Percentiles rank a stretch among this genome's conserved stretches.
phyloP scores from a whole-genome alignment of 2,797 vertebrate genomes.

The Zalophus californianus region DNA sequence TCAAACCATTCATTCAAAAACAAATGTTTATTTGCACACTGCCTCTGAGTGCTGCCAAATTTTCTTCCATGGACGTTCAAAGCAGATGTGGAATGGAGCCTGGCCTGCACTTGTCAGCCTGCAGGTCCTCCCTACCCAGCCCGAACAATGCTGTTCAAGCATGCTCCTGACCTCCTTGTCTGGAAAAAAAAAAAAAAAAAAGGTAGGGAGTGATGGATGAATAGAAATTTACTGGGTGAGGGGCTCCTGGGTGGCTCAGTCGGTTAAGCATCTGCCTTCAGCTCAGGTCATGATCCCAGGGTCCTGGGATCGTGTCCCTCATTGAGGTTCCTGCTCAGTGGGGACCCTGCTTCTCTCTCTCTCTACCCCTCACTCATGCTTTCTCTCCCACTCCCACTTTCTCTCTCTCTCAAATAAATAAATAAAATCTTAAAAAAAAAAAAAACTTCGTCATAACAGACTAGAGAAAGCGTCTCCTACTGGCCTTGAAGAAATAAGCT shows the following conservation, averaged over 20 bases:
- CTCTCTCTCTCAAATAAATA: background rate
- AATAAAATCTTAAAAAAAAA: background rate
- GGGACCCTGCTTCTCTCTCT: background rate
- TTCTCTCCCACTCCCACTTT: too few species aligned
- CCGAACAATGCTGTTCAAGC: background rate
- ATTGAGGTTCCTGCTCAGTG: background rate
- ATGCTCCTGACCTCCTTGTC: background rate
- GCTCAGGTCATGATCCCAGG: background rate
- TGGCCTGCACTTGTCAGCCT: background rate
- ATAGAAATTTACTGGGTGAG: background rate
- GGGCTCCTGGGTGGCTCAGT: background rate
- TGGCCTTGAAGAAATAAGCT: background rate
- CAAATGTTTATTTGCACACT: background rate
- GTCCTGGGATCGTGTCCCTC: background rate
- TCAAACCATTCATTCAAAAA: background rate
- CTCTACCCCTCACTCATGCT: too few species aligned
- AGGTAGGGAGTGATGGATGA: background rate
- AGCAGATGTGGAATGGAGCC: background rate
- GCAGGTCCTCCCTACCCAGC: background rate
- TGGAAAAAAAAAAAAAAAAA: background rate
- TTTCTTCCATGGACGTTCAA: background rate
- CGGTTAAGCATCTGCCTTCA: background rate
- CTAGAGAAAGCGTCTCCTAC: background rate
- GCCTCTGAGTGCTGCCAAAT: background rate
- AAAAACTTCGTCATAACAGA: background rate